phyloP scores from a whole-genome alignment of 2,888 invertebrate species.

The Microctonus aethiopoides region DNA sequence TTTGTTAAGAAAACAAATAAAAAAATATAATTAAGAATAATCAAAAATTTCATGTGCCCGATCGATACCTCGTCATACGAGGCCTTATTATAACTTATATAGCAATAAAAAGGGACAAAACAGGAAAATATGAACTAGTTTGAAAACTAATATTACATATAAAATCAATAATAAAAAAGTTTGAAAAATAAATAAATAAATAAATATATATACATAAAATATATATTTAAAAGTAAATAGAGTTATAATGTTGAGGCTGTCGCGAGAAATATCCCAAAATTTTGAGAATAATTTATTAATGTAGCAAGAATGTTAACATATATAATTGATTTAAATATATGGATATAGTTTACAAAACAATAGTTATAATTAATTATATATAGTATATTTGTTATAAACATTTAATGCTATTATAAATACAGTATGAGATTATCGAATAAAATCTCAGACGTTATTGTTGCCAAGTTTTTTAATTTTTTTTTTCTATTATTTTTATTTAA shows the following conservation, averaged over 20 bases:
- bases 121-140: not conserved
- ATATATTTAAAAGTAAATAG: not conserved
- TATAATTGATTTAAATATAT: constrained; percentile 5
- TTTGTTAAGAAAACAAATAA: not conserved
- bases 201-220: not conserved
- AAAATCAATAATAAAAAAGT: not conserved
- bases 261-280: not conserved
- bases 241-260: not conserved
- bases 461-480: constrained; percentile 36
- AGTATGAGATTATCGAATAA: constrained; percentile 27
- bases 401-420: not conserved
- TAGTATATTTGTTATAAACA: not conserved
- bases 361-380: constrained; percentile 31
- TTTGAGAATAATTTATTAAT: constrained; percentile 34
- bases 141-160: not conserved
- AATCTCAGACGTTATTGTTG: constrained; percentile 39
- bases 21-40: constrained; percentile 22
- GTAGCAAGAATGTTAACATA: constrained; percentile 33
- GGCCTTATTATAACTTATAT: constrained; percentile 13
- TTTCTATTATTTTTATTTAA: constrained; percentile 35
- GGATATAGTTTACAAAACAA: constrained; percentile 23
- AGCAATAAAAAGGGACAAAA: not conserved
- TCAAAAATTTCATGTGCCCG: constrained; percentile 31
- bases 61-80: constrained; percentile 13
- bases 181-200: too few relatives aligned